Evolutionary conservation across 1,140 invertebrate genomes (phyloP).

Genomic region (silkworm (Bombyx mori)): DNA sequence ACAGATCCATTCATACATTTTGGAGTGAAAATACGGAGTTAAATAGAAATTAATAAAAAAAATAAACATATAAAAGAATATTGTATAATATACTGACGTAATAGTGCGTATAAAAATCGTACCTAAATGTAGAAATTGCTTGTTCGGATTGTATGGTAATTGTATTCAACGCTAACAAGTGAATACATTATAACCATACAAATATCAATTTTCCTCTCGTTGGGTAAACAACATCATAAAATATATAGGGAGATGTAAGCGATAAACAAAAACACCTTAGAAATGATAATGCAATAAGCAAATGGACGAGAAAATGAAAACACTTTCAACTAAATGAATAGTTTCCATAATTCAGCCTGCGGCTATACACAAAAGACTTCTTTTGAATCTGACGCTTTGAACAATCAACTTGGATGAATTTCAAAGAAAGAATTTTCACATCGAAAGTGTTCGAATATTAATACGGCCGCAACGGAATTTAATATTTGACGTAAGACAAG

Average conservation of each 20-base stretch:
- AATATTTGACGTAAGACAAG: slow-evolving; percentile 47
- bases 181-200: too few relatives aligned
- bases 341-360: slow-evolving; percentile 1
- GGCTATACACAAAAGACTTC: slow-evolving; percentile 9
- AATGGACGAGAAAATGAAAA: slow-evolving; percentile 9
- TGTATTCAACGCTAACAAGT: too few relatives aligned
- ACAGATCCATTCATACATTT: too few relatives aligned
- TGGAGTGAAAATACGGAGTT: too few relatives aligned
- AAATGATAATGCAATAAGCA: slow-evolving; percentile 12
- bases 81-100: too few relatives aligned
- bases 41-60: too few relatives aligned
- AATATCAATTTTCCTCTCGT: background rate
- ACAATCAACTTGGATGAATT: slow-evolving; percentile 37
- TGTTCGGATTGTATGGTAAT: too few relatives aligned
- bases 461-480: slow-evolving; percentile 44
- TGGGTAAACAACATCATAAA: slow-evolving; percentile 8
- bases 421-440: slow-evolving; percentile 26
- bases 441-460: slow-evolving; percentile 43
- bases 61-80: too few relatives aligned
- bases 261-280: slow-evolving; percentile 9
- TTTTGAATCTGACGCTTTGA: slow-evolving; percentile 20
- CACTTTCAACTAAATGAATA: slow-evolving; percentile 8
- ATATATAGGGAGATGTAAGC: slow-evolving; percentile 3
- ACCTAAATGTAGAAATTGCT: too few relatives aligned
- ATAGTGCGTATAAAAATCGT: too few relatives aligned